These are phyloP conservation scores for Grantiella picta DNA, from an alignment of 2,113 vertebrate genomes.

Conservation along the genomic window DNA sequence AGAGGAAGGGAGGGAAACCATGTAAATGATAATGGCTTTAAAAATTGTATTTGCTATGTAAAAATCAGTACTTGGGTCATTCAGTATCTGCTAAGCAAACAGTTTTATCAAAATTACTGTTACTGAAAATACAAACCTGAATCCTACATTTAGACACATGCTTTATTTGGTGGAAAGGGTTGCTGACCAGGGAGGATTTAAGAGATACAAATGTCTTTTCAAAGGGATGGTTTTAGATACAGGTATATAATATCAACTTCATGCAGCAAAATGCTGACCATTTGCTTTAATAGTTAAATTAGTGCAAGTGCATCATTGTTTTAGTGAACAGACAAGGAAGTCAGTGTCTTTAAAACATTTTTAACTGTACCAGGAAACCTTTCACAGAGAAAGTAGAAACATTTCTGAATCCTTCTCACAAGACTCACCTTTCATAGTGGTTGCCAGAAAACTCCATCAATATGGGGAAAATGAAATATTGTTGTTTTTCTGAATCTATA, in stretches of 20 bases:
- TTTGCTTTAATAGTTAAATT: background rate
- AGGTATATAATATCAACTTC: background rate
- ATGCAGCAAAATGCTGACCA: background rate
- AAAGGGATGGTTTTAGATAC: background rate
- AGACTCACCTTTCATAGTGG: background rate
- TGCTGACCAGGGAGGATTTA: constrained; percentile 3
- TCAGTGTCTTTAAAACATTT: background rate
- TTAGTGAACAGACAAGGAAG: background rate
- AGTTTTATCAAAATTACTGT: constrained; percentile 18
- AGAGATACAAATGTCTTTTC: background rate
- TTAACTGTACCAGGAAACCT: background rate
- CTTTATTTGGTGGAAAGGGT: background rate
- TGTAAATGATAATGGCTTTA: background rate
- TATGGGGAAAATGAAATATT: background rate
- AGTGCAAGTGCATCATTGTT: background rate
- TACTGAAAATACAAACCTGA: background rate
- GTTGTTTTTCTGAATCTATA: background rate
- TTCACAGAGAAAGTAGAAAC: background rate
- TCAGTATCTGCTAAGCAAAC: background rate
- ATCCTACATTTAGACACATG: background rate
- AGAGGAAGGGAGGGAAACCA: constrained; percentile 12
- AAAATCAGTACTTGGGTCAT: constrained; percentile 1
- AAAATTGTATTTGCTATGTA: constrained; percentile 20
- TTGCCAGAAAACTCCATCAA: background rate
- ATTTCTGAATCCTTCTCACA: background rate